phyloP scores from a whole-genome alignment of 1,140 invertebrate species.

The Chelonus insularis region DNA sequence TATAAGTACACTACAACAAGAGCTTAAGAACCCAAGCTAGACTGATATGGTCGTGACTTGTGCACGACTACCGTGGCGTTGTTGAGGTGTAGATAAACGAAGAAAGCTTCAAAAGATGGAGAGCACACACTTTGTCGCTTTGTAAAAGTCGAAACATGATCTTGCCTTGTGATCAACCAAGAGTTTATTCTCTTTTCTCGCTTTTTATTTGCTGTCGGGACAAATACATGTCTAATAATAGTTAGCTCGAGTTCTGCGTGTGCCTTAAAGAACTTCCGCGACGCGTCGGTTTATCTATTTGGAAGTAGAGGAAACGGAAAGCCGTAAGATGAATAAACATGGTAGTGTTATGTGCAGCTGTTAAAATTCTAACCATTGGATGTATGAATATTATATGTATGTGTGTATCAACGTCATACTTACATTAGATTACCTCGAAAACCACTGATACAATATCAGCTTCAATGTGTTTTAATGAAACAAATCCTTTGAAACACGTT shows the following conservation, averaged over 20 bases:
- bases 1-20: conserved; percentile 12
- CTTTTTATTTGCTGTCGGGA: not conserved
- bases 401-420: too few species aligned
- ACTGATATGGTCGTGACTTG: conserved; percentile 24
- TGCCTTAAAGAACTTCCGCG: conserved; percentile 42
- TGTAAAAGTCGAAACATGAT: conserved; percentile 19
- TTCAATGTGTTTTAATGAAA: too few species aligned
- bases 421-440: too few species aligned
- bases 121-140: conserved; percentile 10
- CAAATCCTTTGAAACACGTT: too few species aligned
- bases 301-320: conserved; percentile 3
- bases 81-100: not conserved
- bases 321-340: conserved; percentile 17
- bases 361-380: conserved; percentile 28
- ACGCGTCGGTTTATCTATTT: conserved; percentile 22
- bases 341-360: conserved; percentile 32
- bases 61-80: conserved; percentile 12
- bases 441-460: too few species aligned
- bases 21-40: conserved; percentile 26
- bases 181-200: not conserved
- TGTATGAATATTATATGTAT: too few species aligned
- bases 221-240: conserved; percentile 36
- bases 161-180: not conserved
- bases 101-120: not conserved
- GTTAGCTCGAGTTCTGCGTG: conserved; percentile 10